Evolutionary conservation across 2,888 invertebrate species (phyloP), one percentile per base, ranked within the genome.

Genomic region (Marasmarcha lunaedactyla): DNA sequence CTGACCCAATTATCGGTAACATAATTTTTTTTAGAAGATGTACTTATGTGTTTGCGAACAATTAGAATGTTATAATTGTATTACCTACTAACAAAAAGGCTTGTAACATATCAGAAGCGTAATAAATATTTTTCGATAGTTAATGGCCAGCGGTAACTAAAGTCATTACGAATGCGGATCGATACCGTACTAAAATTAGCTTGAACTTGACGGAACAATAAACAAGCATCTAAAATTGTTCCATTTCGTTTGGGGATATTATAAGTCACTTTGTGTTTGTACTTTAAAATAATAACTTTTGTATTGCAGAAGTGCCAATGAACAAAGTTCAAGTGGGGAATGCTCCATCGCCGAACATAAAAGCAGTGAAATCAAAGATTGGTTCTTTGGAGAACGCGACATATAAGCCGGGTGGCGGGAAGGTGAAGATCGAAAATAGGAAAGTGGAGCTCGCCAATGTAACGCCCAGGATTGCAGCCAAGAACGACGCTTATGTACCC

Each of bases 301-400:
- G 9, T 30, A 7, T 30, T 78, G 15, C 73, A 92, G 89, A 90
- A 87, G 84, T 95, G 59, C 94, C 95, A 49, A 95, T 95, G 93
- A 96, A 95, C 71, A 95, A 95, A 84, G 81, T 95, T 46, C 94
- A 95, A 86, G 95, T 95, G 36, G 96, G 97, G 39, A 90, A 92
- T 54, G 93, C 93, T 41, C 95, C 95, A 42, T 95, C 95, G 40
- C 97, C 95, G 15, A 96, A 96, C 71, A 86, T 95, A 56, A 96
- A 95, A 81, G 88, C 91, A 47, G 92, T 94, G n/a, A 90, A 89
- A 67, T 95, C 95, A 14, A 96, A 95, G 85, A 94, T 96, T 55
- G 95, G 95, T 12, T 96, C 95, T 1, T 73, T 96, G 65, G 90
- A 93, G n/a, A 96, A 96, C 70, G 86, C 94, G 15, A 90, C 90